A percentile compares a stretch with the other conserved stretches of the same genome.
phyloP scores from a whole-genome alignment of 1,140 invertebrate genomes.

The Tetragnatha versicolor region DNA sequence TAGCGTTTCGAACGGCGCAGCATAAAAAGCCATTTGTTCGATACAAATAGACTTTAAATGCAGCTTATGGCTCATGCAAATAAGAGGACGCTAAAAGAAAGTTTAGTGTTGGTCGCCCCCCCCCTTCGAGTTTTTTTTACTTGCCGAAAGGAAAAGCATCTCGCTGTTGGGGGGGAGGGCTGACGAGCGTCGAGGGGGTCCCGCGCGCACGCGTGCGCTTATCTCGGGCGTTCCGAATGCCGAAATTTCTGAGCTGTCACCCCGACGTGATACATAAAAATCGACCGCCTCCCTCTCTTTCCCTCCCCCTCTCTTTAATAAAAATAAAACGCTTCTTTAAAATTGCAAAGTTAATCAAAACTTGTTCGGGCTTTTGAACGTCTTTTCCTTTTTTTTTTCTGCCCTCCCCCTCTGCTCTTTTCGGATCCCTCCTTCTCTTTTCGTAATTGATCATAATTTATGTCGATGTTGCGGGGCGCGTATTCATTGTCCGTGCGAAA shows the following conservation, averaged over 20 bases:
- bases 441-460: not conserved
- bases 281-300: not conserved
- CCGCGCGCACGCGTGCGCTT: not conserved
- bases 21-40: constrained; percentile 53
- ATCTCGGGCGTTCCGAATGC: not conserved
- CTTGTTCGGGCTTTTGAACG: not conserved
- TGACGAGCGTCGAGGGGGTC: no score
- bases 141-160: not conserved
- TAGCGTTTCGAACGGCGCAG: constrained; percentile 48
- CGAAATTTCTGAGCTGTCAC: constrained; percentile 37
- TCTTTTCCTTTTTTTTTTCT: not conserved
- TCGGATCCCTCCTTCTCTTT: not conserved
- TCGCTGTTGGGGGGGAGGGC: not conserved
- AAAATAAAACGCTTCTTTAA: not conserved
- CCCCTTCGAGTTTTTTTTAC: not conserved
- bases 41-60: constrained; percentile 54
- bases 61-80: constrained; percentile 52
- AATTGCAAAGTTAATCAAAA: not conserved
- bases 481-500: no score
- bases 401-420: not conserved
- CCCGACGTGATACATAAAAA: constrained; percentile 12
- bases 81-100: constrained; percentile 46
- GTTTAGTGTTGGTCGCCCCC: constrained; percentile 21
- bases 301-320: not conserved
- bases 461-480: no score